phyloP scores from a whole-genome alignment of 2,888 invertebrate genomes.

The Drosophila diplacantha region DNA sequence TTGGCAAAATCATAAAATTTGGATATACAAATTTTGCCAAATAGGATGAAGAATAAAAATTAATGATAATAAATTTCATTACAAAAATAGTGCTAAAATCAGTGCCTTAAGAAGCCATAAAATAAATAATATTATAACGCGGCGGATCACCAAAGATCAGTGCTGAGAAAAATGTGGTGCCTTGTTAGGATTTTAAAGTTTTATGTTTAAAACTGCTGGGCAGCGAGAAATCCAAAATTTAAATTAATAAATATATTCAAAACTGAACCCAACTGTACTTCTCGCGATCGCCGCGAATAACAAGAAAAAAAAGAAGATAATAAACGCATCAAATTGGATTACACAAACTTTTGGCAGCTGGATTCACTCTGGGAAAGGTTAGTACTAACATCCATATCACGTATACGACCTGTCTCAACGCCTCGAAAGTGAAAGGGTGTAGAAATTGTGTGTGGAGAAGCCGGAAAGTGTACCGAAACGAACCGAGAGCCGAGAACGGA shows the following conservation, averaged over 20 bases:
- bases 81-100: conserved; percentile 34
- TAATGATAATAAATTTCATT: neutral
- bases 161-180: conserved; percentile 59
- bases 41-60: neutral
- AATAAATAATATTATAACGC: conserved; percentile 16
- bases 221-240: conserved; percentile 21
- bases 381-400: conserved; percentile 39
- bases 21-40: neutral
- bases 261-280: conserved; percentile 41
- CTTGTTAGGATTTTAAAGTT: conserved; percentile 52
- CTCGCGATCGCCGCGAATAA: conserved; percentile 2
- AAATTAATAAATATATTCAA: neutral
- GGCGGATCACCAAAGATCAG: conserved; percentile 18
- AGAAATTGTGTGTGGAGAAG: conserved; percentile 9
- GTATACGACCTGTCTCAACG: conserved; percentile 35
- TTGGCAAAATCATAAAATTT: neutral
- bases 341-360: conserved; percentile 62
- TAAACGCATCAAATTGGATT: conserved; percentile 66
- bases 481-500: conserved; percentile 27
- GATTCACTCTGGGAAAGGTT: conserved; percentile 67
- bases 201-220: conserved; percentile 39
- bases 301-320: neutral
- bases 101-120: conserved; percentile 42
- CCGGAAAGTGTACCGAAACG: conserved; percentile 21
- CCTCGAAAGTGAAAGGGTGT: conserved; percentile 35